Conservation (phyloP, 2,888 invertebrate species). For the Oscheius sp. region DNA sequence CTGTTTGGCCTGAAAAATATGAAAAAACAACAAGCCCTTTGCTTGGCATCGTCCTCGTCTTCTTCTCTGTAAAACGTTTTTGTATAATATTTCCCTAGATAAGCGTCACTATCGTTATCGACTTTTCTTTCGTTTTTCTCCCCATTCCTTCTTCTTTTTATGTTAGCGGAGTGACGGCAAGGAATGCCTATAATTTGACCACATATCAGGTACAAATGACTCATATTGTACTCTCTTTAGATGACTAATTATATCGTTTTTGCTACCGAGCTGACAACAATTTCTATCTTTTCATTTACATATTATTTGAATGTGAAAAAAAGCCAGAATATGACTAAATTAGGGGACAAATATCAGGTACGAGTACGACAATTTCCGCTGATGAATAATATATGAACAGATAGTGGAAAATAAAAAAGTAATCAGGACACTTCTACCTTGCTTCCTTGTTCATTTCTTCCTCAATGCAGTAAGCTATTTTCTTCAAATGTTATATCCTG, state of each 20-base stretch:
- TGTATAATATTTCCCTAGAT: not conserved
- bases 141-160: not conserved
- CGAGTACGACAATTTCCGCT: too few species aligned
- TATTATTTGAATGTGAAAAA: constrained; percentile 1
- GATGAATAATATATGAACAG: not conserved
- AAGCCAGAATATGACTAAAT: too few species aligned
- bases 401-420: constrained; percentile 10
- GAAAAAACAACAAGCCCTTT: not conserved
- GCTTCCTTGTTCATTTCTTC: constrained; percentile 14
- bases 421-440: constrained; percentile 15
- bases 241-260: not conserved
- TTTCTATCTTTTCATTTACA: not conserved
- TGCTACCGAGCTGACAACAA: not conserved
- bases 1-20: not conserved
- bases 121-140: not conserved
- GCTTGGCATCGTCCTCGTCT: not conserved
- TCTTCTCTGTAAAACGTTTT: not conserved
- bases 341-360: constrained; percentile 4
- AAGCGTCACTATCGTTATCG: not conserved
- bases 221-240: not conserved
- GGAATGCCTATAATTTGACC: not conserved
- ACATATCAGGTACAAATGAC: constrained; percentile 9
- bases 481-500: too few species aligned
- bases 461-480: constrained; percentile 10
- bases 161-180: not conserved